phyloP scores from a whole-genome alignment of 2,888 invertebrate genomes.

The Nymphalis c-album region DNA sequence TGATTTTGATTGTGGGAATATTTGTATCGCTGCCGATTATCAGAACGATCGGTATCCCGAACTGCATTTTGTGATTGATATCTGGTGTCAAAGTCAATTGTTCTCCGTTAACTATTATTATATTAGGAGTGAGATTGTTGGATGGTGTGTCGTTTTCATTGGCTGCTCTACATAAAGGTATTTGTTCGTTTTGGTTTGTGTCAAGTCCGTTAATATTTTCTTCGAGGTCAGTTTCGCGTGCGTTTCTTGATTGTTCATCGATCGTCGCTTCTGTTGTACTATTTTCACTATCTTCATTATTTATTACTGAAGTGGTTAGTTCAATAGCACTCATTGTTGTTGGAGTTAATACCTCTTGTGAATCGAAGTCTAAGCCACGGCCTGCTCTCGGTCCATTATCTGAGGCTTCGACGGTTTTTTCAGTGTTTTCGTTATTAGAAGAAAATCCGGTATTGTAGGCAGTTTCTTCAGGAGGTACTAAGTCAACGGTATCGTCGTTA shows the following conservation, averaged over 20 bases:
- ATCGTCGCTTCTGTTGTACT: constrained; percentile 21
- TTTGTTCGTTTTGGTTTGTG: constrained; percentile 12
- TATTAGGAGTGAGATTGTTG: constrained; percentile 9
- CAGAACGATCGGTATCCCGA: constrained; percentile 29
- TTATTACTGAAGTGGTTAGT: constrained; percentile 1
- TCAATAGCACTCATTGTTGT: constrained; percentile 4
- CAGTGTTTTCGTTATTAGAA: constrained; percentile 16
- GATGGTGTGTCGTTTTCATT: constrained; percentile 3
- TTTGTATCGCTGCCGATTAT: constrained; percentile 25
- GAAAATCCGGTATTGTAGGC: constrained; percentile 33
- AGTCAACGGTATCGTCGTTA: constrained; percentile 23
- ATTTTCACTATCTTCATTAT: constrained; percentile 18
- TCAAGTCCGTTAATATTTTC: constrained; percentile 16
- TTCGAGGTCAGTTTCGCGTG: constrained; percentile 19
- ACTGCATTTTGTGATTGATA: constrained; percentile 10
- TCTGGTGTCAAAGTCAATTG: constrained; percentile 17
- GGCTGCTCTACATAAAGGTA: constrained; percentile 8
- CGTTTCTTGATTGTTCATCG: constrained; percentile 33
- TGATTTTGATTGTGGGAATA: constrained; percentile 29
- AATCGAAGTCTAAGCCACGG: constrained; percentile 15
- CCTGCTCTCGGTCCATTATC: constrained; percentile 11
- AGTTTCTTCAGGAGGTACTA: constrained; percentile 30
- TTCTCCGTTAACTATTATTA: constrained; percentile 30
- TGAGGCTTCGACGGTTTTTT: constrained; percentile 8
- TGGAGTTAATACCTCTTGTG: constrained; percentile 2